phyloP scores from a whole-genome alignment of 2,797 vertebrate genomes.

The Sebastes dallii region DNA sequence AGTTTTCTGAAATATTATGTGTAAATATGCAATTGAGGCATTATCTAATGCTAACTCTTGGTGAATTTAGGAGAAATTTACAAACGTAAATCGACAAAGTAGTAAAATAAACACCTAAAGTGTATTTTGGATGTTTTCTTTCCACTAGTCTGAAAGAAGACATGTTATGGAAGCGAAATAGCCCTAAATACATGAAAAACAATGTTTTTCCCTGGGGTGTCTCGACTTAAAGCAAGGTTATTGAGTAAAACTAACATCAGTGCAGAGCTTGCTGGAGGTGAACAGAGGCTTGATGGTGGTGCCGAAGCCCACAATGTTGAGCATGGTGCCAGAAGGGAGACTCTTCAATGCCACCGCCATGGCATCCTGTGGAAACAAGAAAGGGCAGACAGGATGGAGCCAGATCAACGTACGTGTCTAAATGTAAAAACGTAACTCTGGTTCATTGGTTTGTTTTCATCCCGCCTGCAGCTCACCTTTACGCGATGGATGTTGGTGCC shows the following conservation, averaged over 20 bases:
- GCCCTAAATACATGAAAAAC: too few relatives aligned
- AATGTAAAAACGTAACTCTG: background rate
- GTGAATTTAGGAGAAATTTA: too few relatives aligned
- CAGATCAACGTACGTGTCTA: background rate
- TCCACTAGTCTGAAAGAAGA: too few relatives aligned
- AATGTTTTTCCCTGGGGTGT: too few relatives aligned
- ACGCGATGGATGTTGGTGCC: conserved; percentile 80
- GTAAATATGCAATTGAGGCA: too few relatives aligned
- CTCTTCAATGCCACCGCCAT: conserved; percentile 93
- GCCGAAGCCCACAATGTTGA: conserved; percentile 89
- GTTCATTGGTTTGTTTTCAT: background rate
- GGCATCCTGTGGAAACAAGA: conserved; percentile 84
- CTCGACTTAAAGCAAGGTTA: background rate
- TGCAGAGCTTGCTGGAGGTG: conserved; percentile 88
- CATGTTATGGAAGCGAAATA: too few relatives aligned
- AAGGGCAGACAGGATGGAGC: background rate
- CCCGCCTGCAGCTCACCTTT: conserved; percentile 77
- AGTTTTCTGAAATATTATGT: too few relatives aligned
- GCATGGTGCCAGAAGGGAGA: conserved; percentile 87
- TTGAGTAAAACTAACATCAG: conserved; percentile 84
- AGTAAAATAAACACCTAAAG: too few relatives aligned
- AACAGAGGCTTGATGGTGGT: conserved; percentile 86
- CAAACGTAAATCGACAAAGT: too few relatives aligned
- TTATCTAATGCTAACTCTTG: too few relatives aligned
- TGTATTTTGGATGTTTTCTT: too few relatives aligned